Conservation (phyloP, 2,113 vertebrate species). For the Carassius carassius region DNA sequence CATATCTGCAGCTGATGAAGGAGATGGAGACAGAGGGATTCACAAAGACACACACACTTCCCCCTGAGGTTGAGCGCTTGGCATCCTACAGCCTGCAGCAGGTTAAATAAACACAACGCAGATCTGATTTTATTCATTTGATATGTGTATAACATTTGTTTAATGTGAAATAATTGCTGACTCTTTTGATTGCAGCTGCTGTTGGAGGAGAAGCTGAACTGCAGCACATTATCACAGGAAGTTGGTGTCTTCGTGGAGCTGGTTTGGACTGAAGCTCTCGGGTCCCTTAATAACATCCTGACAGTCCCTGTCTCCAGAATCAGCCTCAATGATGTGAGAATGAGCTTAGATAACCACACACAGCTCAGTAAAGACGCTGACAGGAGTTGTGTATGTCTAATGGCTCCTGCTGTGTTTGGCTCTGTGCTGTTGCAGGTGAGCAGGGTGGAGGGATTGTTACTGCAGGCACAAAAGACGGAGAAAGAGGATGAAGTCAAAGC, state of each 20-base stretch:
- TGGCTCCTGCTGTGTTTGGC: not conserved
- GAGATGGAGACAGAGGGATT: slow-evolving; percentile 65
- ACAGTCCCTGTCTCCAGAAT: too few relatives aligned
- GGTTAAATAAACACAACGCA: slow-evolving; percentile 58
- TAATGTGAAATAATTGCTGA: too few relatives aligned
- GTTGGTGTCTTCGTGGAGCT: too few relatives aligned
- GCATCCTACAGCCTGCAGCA: slow-evolving; percentile 78
- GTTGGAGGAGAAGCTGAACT: too few relatives aligned
- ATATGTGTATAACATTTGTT: slow-evolving; percentile 58
- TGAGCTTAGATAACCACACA: not conserved
- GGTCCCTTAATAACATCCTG: too few relatives aligned
- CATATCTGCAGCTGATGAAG: slow-evolving; percentile 67
- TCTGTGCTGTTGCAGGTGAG: slow-evolving; percentile 72
- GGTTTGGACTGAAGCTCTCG: too few relatives aligned
- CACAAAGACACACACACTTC: slow-evolving; percentile 57
- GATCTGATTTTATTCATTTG: too few relatives aligned
- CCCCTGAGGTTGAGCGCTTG: slow-evolving; percentile 62
- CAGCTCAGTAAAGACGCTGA: not conserved
- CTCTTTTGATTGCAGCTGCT: slow-evolving; percentile 65
- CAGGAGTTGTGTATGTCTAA: too few relatives aligned
- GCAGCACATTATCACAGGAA: too few relatives aligned
- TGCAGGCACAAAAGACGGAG: slow-evolving; percentile 71
- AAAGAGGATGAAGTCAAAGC: slow-evolving; percentile 19
- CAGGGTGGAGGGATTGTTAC: slow-evolving; percentile 82
- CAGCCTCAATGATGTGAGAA: slow-evolving; percentile 75